phyloP scores from a whole-genome alignment of 2,797 vertebrate genomes.

The Gobio occitaniae region DNA sequence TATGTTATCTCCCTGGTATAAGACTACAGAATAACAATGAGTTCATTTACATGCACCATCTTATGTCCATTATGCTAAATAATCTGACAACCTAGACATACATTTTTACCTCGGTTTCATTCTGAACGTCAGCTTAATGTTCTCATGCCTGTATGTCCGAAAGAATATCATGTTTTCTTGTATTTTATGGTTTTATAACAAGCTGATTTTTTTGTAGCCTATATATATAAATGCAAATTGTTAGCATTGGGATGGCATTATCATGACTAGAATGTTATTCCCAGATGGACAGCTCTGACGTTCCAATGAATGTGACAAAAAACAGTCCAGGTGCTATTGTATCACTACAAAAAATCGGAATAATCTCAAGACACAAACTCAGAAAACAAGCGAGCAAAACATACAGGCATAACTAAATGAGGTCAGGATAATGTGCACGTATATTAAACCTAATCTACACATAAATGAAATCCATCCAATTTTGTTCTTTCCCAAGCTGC shows the following conservation, averaged over 20 bases:
- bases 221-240: neutral
- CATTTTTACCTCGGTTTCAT: neutral
- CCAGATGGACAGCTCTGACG: neutral
- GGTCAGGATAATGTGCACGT: slow-evolving; percentile 49
- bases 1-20: neutral
- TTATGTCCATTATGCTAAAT: neutral
- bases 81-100: neutral
- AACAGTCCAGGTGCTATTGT: neutral
- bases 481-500: slow-evolving; percentile 48
- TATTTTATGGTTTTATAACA: neutral
- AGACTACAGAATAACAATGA: neutral
- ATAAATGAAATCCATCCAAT: slow-evolving; percentile 46
- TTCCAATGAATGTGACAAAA: neutral
- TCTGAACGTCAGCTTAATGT: neutral
- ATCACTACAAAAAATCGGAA: neutral
- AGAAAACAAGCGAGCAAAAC: neutral
- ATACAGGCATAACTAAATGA: slow-evolving; percentile 46
- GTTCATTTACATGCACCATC: neutral
- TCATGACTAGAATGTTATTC: slow-evolving; percentile 1
- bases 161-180: neutral
- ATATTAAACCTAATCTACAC: slow-evolving; percentile 34
- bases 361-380: neutral
- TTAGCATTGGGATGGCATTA: slow-evolving; percentile 7
- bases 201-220: neutral
- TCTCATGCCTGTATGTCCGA: neutral